These are phyloP conservation scores for Penaeus japonicus DNA, from an alignment of 1,140 invertebrate genomes.

Conservation along the genomic window DNA sequence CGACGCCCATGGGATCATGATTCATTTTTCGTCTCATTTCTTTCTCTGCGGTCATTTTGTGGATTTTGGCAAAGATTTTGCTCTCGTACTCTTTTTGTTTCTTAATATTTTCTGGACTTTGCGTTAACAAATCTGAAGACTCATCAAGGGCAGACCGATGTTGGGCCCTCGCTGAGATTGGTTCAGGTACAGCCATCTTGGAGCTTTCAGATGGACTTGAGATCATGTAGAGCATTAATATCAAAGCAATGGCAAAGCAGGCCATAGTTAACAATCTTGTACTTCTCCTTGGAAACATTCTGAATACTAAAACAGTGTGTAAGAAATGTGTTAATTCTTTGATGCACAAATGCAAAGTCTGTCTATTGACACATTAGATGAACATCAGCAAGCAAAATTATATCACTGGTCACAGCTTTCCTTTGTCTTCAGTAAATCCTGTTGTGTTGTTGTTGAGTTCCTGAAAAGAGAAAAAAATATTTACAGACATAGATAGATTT, in stretches of 20 bases:
- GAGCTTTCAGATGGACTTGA: not conserved
- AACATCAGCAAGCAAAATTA: too few relatives aligned
- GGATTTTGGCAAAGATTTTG: conserved; percentile 42
- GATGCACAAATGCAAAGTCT: too few relatives aligned
- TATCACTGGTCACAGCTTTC: too few relatives aligned
- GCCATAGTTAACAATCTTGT: conserved; percentile 10
- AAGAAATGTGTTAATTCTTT: too few relatives aligned
- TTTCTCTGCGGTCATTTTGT: conserved; percentile 38
- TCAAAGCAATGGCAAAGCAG: not conserved
- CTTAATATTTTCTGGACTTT: conserved; percentile 41
- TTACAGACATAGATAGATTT: too few relatives aligned
- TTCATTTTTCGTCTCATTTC: conserved; percentile 34
- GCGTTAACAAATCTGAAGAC: conserved; percentile 13
- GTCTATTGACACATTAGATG: too few relatives aligned
- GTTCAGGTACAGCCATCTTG: not conserved
- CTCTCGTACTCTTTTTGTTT: conserved; percentile 49
- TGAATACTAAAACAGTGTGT: not conserved
- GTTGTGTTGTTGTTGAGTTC: too few relatives aligned
- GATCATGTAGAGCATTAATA: conserved; percentile 22
- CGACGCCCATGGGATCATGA: conserved; percentile 44
- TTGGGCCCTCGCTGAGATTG: not conserved
- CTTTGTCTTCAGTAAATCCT: too few relatives aligned
- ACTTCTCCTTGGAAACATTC: conserved; percentile 40
- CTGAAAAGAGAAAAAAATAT: too few relatives aligned
- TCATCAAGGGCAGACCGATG: not conserved